Conservation (phyloP, 2,888 invertebrate species). For the Melangyna quadrimaculata region DNA sequence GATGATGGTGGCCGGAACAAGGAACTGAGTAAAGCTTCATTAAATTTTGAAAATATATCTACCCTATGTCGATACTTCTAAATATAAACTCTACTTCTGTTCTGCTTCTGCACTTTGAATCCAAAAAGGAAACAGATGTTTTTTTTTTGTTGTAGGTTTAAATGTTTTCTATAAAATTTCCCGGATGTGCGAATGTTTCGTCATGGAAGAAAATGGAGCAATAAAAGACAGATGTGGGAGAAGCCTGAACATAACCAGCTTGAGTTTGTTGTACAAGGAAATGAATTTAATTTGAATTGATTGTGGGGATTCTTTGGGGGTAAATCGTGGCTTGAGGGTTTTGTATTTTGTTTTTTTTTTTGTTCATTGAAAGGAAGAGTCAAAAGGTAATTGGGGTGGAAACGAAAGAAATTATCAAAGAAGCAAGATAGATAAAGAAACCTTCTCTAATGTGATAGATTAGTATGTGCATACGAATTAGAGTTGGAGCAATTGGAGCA, state of each 20-base stretch:
- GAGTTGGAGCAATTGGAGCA: constrained; percentile 29
- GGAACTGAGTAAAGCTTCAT: constrained; percentile 45
- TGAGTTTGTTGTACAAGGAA: constrained; percentile 52
- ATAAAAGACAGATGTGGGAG: constrained; percentile 65
- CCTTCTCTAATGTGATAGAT: constrained; percentile 58
- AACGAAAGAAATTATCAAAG: constrained; percentile 63
- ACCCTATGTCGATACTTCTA: not conserved
- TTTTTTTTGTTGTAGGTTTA: constrained; percentile 19
- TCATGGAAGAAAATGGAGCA: constrained; percentile 56
- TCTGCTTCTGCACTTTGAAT: constrained; percentile 9
- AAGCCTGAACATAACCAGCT: constrained; percentile 26
- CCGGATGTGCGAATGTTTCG: constrained; percentile 49
- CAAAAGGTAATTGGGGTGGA: constrained; percentile 52
- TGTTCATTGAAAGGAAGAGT: constrained; percentile 23
- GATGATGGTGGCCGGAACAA: not conserved
- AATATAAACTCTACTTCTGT: not conserved
- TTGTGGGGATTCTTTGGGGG: constrained; percentile 32
- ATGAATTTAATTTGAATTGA: constrained; percentile 68
- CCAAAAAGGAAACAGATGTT: constrained; percentile 57
- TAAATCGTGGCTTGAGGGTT: not conserved
- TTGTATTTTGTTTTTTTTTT: not conserved
- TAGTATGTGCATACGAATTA: constrained; percentile 49
- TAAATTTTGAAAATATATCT: constrained; percentile 57
- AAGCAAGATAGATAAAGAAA: constrained; percentile 12
- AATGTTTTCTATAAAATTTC: constrained; percentile 58